A percentile compares a stretch with the other conserved stretches of the same genome.
phyloP scores from a whole-genome alignment of 2,797 vertebrate species.

The Enteromius anoplus region DNA sequence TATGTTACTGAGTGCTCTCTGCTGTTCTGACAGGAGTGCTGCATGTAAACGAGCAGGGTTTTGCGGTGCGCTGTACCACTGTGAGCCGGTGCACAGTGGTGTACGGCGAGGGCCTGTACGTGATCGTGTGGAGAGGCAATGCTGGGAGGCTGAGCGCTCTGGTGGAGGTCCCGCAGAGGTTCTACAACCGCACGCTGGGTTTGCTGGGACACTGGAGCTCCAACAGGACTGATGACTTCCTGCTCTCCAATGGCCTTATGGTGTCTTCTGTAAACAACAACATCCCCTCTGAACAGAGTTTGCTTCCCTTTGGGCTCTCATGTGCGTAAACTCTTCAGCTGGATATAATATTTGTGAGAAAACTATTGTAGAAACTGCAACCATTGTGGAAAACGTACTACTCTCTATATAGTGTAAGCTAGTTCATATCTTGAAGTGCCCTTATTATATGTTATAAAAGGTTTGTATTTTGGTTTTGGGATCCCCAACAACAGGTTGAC shows the following conservation, averaged over 20 bases:
- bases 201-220: slow-evolving; percentile 83
- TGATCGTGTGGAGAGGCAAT: slow-evolving; percentile 70
- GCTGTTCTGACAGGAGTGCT: slow-evolving; percentile 69
- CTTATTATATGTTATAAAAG: too few relatives aligned
- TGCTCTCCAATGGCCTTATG: slow-evolving; percentile 75
- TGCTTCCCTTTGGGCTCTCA: slow-evolving; percentile 77
- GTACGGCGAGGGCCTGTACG: slow-evolving; percentile 76
- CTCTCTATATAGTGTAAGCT: too few relatives aligned
- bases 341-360: background rate
- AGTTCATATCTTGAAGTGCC: too few relatives aligned
- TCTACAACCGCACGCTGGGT: slow-evolving; percentile 81
- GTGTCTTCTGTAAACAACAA: slow-evolving; percentile 62
- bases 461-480: too few relatives aligned
- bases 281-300: slow-evolving; percentile 69
- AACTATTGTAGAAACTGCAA: background rate
- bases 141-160: slow-evolving; percentile 68
- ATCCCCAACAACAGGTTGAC: too few relatives aligned
- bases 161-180: slow-evolving; percentile 78
- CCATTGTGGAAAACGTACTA: too few relatives aligned
- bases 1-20: slow-evolving; percentile 40
- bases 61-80: slow-evolving; percentile 73
- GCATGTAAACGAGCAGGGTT: slow-evolving; percentile 63
- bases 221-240: slow-evolving; percentile 76
- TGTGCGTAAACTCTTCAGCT: slow-evolving; percentile 73
- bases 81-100: slow-evolving; percentile 68